phyloP scores from a whole-genome alignment of 1,140 invertebrate genomes.

The Triops longicaudatus region DNA sequence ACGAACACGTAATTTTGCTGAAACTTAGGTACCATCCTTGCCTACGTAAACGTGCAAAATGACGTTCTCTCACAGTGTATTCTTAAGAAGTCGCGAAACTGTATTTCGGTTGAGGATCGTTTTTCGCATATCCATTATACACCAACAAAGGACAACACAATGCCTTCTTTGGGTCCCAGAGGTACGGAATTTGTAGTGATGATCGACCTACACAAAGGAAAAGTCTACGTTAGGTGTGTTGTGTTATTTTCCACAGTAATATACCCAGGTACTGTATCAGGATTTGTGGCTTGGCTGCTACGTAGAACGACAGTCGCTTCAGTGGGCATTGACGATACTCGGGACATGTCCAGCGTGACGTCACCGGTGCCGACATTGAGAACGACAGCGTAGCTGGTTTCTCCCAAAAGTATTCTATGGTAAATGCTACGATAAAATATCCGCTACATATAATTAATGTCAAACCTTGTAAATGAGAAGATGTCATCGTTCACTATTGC shows the following conservation, averaged over 20 bases:
- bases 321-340: not conserved
- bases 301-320: conserved; percentile 18
- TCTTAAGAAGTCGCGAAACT: no score
- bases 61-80: no score
- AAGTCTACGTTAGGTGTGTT: not conserved
- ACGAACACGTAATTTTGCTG: no score
- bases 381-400: conserved; percentile 18
- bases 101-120: not conserved
- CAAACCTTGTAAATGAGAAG: conserved; percentile 27
- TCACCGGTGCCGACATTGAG: conserved; percentile 22
- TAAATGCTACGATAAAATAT: not conserved
- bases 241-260: not conserved
- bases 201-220: not conserved
- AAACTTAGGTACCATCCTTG: no score
- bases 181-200: not conserved
- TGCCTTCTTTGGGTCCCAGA: conserved; percentile 23
- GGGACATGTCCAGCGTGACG: not conserved
- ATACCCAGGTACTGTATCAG: conserved; percentile 17
- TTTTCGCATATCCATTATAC: not conserved
- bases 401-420: not conserved
- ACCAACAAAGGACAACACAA: conserved; percentile 20
- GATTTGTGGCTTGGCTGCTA: conserved; percentile 13
- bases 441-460: not conserved
- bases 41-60: no score
- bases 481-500: conserved; percentile 42